A percentile compares a stretch with the other conserved stretches of the same genome.
phyloP scores from a whole-genome alignment of 1,140 invertebrate species.

The Drosophila subpulchrella region DNA sequence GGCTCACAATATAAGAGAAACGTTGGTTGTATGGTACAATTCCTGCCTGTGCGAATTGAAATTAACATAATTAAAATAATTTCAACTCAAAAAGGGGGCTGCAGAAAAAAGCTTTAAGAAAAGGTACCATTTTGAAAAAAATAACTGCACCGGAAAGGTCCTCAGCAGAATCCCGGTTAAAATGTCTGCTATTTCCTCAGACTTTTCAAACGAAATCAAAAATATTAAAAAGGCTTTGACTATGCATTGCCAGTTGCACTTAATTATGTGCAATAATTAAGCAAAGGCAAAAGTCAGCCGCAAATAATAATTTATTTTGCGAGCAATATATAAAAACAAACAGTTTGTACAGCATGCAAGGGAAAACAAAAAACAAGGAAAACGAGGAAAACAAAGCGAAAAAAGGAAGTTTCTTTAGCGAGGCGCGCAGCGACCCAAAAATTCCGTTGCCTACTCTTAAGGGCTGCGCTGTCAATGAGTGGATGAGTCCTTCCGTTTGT shows the following conservation, averaged over 20 bases:
- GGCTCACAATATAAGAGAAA: conserved; percentile 36
- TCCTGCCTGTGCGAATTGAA: conserved; percentile 26
- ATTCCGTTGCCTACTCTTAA: conserved; percentile 63
- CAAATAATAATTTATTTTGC: conserved; percentile 23
- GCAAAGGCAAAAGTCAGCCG: conserved; percentile 3
- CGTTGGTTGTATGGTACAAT: conserved; percentile 34
- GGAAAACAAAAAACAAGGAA: conserved; percentile 29
- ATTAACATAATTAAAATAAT: not conserved
- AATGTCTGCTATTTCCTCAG: not conserved
- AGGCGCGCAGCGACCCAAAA: conserved; percentile 45
- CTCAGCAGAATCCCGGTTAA: not conserved
- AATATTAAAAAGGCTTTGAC: conserved; percentile 14
- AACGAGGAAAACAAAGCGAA: conserved; percentile 25
- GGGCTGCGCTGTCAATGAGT: conserved; percentile 20
- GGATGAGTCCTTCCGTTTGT: not conserved
- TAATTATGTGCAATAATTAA: conserved; percentile 41
- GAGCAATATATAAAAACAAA: conserved; percentile 8
- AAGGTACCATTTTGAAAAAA: not conserved
- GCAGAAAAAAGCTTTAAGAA: not conserved
- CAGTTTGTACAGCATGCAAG: conserved; percentile 44
- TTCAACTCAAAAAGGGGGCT: not conserved
- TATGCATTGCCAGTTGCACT: conserved; percentile 40
- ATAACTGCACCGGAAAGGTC: not conserved
- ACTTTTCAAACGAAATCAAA: conserved; percentile 1
- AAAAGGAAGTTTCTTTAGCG: conserved; percentile 31